Conservation (phyloP, 2,888 invertebrate genomes). For the Coelinius sp. region DNA sequence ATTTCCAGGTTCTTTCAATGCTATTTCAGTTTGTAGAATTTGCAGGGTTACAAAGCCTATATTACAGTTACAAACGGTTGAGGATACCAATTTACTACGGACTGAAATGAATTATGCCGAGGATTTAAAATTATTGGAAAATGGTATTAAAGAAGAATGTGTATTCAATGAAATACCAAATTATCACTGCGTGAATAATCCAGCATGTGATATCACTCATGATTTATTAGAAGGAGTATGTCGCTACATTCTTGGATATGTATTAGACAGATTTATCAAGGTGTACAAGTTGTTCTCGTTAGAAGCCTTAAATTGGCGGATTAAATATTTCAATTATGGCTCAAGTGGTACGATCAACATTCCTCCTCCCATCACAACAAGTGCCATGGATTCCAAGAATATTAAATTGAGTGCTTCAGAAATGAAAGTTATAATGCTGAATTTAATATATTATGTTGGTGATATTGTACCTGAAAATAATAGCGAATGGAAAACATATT, state of each 20-base stretch:
- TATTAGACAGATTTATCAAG: no score
- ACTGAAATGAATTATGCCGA: no score
- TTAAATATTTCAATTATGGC: neutral
- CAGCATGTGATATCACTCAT: no score
- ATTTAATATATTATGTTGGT: neutral
- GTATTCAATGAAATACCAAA: no score
- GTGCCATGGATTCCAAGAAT: neutral
- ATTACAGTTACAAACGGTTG: neutral
- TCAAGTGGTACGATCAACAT: neutral
- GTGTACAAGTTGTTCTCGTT: no score
- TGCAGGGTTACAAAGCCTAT: neutral
- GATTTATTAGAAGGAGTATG: no score
- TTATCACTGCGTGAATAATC: no score
- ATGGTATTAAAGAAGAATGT: no score
- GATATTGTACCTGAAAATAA: neutral
- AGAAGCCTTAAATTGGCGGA: neutral
- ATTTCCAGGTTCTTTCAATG: neutral
- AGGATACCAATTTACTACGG: neutral
- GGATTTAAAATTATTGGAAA: no score
- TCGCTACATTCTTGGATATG: no score
- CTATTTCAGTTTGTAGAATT: neutral
- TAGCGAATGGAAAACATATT: neutral
- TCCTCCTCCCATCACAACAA: neutral
- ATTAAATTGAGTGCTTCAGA: neutral
- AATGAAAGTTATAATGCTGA: neutral